These are phyloP conservation scores for Tetramorium bicarinatum DNA, from an alignment of 2,888 invertebrate genomes.

Conservation along the genomic window DNA sequence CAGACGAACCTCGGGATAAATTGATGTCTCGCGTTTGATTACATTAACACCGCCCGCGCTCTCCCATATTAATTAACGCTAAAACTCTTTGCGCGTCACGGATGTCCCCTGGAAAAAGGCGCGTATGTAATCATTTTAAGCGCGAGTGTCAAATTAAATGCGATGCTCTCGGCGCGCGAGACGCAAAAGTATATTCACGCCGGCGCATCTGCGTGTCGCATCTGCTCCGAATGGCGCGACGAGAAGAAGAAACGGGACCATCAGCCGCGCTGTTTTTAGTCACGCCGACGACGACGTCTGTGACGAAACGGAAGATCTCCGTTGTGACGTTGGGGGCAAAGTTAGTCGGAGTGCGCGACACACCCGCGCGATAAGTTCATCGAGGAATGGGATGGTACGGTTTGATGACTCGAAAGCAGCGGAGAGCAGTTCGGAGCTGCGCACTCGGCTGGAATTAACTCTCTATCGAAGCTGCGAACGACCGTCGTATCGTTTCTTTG, in stretches of 20 bases:
- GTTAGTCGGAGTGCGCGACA: slow-evolving; percentile 17
- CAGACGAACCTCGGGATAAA: slow-evolving; percentile 23
- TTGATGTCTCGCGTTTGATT: slow-evolving; percentile 36
- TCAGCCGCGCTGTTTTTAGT: slow-evolving; percentile 3
- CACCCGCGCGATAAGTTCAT: slow-evolving; percentile 20
- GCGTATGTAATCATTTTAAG: slow-evolving; percentile 24
- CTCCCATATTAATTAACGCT: slow-evolving; percentile 27
- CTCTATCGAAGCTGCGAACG: slow-evolving; percentile 52
- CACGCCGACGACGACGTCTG: not conserved
- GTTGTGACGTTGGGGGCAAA: not conserved
- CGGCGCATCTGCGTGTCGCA: not conserved
- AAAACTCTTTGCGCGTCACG: slow-evolving; percentile 20
- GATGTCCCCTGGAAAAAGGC: slow-evolving; percentile 10
- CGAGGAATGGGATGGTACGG: slow-evolving; percentile 31
- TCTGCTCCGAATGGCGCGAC: not conserved
- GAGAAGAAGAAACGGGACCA: slow-evolving; percentile 5
- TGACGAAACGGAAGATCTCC: slow-evolving; percentile 20
- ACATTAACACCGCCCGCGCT: slow-evolving; percentile 25
- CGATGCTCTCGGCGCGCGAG: not conserved
- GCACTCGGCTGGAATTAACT: slow-evolving; percentile 70
- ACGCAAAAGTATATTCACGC: not conserved
- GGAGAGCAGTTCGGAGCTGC: slow-evolving; percentile 34
- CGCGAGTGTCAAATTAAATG: slow-evolving; percentile 32
- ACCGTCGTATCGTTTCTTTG: slow-evolving; percentile 70
- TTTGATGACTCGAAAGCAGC: slow-evolving; percentile 47